Base-by-base conservation (phyloP, 2,113 vertebrate species). In the Sceloporus undulatus region DNA sequence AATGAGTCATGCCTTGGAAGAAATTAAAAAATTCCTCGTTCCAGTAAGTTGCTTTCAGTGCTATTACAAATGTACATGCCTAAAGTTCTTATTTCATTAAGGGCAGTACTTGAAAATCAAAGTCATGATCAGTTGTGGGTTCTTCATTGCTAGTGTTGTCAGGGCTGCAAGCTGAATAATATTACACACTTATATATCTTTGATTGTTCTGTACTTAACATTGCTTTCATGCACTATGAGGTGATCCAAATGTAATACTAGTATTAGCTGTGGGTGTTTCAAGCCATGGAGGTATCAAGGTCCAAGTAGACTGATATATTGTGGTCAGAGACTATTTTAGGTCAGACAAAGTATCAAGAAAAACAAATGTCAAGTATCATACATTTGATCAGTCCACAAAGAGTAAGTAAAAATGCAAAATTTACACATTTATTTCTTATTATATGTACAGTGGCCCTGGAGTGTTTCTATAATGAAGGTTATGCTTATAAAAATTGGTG, bases 1-100 rank as follows among this genome's bases (percentile, higher is more conserved):
- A 48, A 99, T 99, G 99, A 99, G 99, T 96, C 99, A 99, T 89
- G 99, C 98, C 86, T 94, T 99, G 97, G 99, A 99, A 96, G 99
- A 99, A 95, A 99, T 99, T 74, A 99, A 99, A 95, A 99, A 99
- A 96, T 99, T 99, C 95, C 97, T 99, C 80, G 98, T 99, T 96
- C 99, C 99, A 68, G 98, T 99, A 98, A 99, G 98, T 98, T 93
- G 11, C 76, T 92, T 89, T 73, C 79, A 92, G 52, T 4, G 73
- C 85, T 92, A 75, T 94, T 94, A 34, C 80, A 89, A 27, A 85
- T 75, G 27, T 85, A 76, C 4, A 3, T 88, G 84, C 38, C 62
- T 93, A 27, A 85, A 23, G 3, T 62, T 62, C 79, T 82, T 91
- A 62, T 77, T 93, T 38, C 88, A 78, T 88, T 76, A 59, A 92